These are phyloP conservation scores for Liopterus haemorrhoidalis DNA, from an alignment of 2,888 invertebrate genomes.

Conservation along the genomic window DNA sequence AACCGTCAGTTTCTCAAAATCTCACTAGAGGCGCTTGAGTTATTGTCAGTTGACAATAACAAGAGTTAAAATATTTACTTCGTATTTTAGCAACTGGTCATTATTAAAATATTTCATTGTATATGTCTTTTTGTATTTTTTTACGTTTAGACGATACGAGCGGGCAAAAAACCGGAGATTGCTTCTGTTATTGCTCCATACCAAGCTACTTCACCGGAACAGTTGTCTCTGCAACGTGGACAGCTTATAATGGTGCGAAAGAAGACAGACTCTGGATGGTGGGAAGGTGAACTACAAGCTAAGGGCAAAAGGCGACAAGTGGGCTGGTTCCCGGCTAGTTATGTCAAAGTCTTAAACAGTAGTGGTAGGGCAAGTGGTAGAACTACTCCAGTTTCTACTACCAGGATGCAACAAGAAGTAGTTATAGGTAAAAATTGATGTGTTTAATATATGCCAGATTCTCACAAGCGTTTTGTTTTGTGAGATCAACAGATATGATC, in stretches of 20 bases:
- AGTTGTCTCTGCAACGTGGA: conserved; percentile 82
- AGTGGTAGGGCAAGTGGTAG: conserved; percentile 65
- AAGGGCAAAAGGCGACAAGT: conserved; percentile 85
- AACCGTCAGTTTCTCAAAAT: too few species aligned
- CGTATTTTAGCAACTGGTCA: too few species aligned
- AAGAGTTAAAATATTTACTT: too few species aligned
- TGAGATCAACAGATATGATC: too few species aligned
- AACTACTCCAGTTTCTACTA: conserved; percentile 66
- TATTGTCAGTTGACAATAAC: too few species aligned
- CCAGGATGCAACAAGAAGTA: conserved; percentile 56
- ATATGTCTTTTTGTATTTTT: too few species aligned
- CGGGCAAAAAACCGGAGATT: conserved; percentile 76
- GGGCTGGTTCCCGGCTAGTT: conserved; percentile 99
- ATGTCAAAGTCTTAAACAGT: conserved; percentile 76
- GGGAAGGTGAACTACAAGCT: conserved; percentile 97
- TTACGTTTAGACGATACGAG: conserved; percentile 51
- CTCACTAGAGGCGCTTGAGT: too few species aligned
- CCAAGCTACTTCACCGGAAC: conserved; percentile 85
- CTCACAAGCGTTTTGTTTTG: too few species aligned
- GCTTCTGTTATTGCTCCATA: conserved; percentile 92
- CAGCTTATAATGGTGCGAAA: conserved; percentile 94
- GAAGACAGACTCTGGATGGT: conserved; percentile 97
- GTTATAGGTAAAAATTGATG: conserved; percentile 40
- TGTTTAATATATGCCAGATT: conserved; percentile 1
- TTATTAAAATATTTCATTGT: too few species aligned